Evolutionary conservation across 1,140 invertebrate species (phyloP).

Genomic region (Drosophila prosaltans): DNA sequence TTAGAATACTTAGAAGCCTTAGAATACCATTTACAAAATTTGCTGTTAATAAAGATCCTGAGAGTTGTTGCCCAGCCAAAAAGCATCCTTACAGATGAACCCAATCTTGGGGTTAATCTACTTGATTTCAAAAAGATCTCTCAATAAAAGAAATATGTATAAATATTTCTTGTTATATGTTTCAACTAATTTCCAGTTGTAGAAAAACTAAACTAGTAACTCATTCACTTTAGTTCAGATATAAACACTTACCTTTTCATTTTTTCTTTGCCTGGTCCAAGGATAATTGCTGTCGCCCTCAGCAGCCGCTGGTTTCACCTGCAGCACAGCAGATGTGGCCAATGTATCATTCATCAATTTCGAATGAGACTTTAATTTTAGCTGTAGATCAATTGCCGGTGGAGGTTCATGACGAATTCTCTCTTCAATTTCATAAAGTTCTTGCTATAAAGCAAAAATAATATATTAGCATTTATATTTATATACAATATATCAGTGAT

Average conservation of each 20-base stretch:
- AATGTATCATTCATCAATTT: not conserved
- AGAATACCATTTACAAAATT: too few relatives aligned
- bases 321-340: constrained; percentile 38
- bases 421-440: constrained; percentile 76
- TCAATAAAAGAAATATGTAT: too few relatives aligned
- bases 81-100: too few relatives aligned
- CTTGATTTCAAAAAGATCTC: too few relatives aligned
- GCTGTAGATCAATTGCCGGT: constrained; percentile 65
- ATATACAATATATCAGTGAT: not conserved
- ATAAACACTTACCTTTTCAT: constrained; percentile 51
- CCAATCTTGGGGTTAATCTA: too few relatives aligned
- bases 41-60: too few relatives aligned
- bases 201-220: too few relatives aligned
- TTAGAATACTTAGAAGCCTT: too few relatives aligned
- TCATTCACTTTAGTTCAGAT: too few relatives aligned
- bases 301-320: constrained; percentile 43
- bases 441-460: constrained; percentile 52
- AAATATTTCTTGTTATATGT: too few relatives aligned
- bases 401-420: constrained; percentile 67
- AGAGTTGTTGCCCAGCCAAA: too few relatives aligned
- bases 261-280: constrained; percentile 41
- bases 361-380: constrained; percentile 55
- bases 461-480: not conserved
- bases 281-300: constrained; percentile 1
- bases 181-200: too few relatives aligned